These are phyloP conservation scores for Ophion ventricosus DNA, from an alignment of 2,888 invertebrate species.

Conservation along the genomic window DNA sequence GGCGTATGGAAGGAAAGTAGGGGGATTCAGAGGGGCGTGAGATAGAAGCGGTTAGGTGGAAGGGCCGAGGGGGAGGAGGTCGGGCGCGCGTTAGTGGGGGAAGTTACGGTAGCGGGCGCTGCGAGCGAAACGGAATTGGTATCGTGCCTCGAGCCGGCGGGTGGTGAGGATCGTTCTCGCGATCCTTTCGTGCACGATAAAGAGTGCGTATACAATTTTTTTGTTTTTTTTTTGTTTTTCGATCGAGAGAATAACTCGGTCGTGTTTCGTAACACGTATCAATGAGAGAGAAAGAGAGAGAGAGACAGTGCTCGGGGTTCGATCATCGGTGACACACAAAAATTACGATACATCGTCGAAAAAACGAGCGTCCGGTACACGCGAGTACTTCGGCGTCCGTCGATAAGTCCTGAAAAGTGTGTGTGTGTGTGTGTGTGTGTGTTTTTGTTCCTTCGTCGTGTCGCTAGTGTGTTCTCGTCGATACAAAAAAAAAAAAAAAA, in stretches of 20 bases:
- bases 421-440: background rate
- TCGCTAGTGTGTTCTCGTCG: slow-evolving; percentile 5
- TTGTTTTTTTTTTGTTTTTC: no score
- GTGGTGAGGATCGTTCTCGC: slow-evolving; percentile 60
- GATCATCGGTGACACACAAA: slow-evolving; percentile 1
- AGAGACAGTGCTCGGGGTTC: slow-evolving; percentile 6
- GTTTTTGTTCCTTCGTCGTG: background rate
- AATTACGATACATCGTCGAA: slow-evolving; percentile 5
- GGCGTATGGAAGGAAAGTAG: no score
- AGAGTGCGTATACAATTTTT: slow-evolving; percentile 13
- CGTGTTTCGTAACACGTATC: background rate
- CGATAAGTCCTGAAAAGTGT: background rate
- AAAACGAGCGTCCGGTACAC: background rate
- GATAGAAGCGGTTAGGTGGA: slow-evolving; percentile 36
- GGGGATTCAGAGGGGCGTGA: slow-evolving; percentile 26
- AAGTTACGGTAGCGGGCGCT: slow-evolving; percentile 46
- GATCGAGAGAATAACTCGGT: slow-evolving; percentile 5
- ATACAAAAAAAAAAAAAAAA: no score
- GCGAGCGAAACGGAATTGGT: slow-evolving; percentile 53
- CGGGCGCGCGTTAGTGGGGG: slow-evolving; percentile 26
- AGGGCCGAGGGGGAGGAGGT: background rate
- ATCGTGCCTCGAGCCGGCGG: slow-evolving; percentile 68
- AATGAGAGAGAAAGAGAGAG: background rate
- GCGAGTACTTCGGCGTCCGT: background rate
- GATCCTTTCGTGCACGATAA: slow-evolving; percentile 29